These are phyloP conservation scores for Helicoverpa zea DNA, from an alignment of 1,140 invertebrate species.

Conservation along the genomic window DNA sequence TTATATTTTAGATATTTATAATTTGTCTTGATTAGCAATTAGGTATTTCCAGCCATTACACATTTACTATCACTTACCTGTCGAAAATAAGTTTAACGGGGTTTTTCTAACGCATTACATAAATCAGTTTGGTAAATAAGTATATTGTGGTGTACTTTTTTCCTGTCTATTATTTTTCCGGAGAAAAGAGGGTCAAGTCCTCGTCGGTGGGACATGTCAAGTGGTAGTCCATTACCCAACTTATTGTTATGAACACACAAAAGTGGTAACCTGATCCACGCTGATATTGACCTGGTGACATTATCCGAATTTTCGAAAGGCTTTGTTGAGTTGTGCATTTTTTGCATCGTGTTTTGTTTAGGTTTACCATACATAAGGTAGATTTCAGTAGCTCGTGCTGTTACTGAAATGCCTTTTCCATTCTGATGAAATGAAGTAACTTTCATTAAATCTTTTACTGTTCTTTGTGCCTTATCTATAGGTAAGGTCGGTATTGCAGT, in stretches of 20 bases:
- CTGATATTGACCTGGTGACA: constrained; percentile 27
- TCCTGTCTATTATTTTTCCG: constrained; percentile 19
- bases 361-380: too few relatives aligned
- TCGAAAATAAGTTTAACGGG: not conserved
- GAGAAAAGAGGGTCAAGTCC: constrained; percentile 24
- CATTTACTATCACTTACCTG: not conserved
- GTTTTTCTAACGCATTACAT: constrained; percentile 18
- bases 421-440: too few relatives aligned
- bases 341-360: not conserved
- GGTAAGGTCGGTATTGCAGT: too few relatives aligned
- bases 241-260: constrained; percentile 2
- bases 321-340: not conserved
- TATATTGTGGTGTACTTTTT: not conserved
- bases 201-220: constrained; percentile 7
- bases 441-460: too few relatives aligned
- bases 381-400: too few relatives aligned
- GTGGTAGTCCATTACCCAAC: not conserved
- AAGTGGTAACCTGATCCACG: not conserved
- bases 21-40: not conserved
- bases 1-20: not conserved
- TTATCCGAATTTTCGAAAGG: constrained; percentile 11
- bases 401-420: too few relatives aligned
- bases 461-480: too few relatives aligned
- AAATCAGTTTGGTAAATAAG: not conserved
- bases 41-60: not conserved